phyloP scores from a whole-genome alignment of 2,888 invertebrate genomes.

The Ectemnius continuus region DNA sequence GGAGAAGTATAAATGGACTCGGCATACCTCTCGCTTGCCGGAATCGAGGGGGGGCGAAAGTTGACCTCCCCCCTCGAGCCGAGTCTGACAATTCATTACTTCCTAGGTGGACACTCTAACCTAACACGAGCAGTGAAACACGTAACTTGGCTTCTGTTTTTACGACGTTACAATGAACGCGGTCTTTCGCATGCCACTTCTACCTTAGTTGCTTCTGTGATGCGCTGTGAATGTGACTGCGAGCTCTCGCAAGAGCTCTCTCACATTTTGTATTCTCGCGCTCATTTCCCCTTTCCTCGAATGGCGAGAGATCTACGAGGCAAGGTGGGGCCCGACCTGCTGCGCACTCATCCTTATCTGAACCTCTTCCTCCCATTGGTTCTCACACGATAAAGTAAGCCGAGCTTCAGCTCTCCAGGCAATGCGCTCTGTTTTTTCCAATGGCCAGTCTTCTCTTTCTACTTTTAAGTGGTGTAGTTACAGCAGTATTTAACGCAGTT shows the following conservation, averaged over 20 bases:
- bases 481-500: constrained; percentile 9
- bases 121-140: constrained; percentile 1
- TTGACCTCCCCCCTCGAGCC: constrained; percentile 11
- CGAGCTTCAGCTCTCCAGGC: constrained; percentile 18
- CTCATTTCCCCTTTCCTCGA: background rate
- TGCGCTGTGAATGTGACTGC: constrained; percentile 55
- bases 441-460: background rate
- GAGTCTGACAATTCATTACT: background rate
- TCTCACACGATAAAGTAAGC: constrained; percentile 6
- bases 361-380: constrained; percentile 35
- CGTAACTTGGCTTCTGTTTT: background rate
- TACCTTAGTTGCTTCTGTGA: constrained; percentile 53
- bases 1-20: constrained; percentile 61
- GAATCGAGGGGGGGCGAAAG: background rate
- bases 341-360: constrained; percentile 63
- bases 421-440: constrained; percentile 20
- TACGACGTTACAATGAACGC: constrained; percentile 9
- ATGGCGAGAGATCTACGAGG: constrained; percentile 11
- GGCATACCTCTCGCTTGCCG: constrained; percentile 45
- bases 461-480: constrained; percentile 3
- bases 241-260: background rate
- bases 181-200: constrained; percentile 48
- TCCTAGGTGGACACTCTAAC: background rate
- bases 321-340: background rate
- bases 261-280: background rate